Conservation (phyloP, 2,888 invertebrate genomes). For the Drosophila silvestris region DNA sequence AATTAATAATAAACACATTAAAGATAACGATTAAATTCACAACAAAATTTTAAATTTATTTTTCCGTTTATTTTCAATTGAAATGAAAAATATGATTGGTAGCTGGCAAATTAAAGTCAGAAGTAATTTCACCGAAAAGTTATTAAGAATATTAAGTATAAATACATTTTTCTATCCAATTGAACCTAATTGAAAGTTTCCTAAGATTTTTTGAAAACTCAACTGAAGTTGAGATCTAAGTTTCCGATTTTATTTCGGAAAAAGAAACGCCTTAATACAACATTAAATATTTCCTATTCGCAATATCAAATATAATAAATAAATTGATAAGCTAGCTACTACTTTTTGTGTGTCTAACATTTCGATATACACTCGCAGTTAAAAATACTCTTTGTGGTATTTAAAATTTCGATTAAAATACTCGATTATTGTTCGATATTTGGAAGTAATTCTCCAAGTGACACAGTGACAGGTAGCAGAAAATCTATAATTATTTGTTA, state of each 20-base stretch:
- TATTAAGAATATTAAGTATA: not conserved
- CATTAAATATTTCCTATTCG: not conserved
- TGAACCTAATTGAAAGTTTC: not conserved
- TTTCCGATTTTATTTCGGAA: not conserved
- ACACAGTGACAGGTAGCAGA: conserved; percentile 60
- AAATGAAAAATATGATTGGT: not conserved
- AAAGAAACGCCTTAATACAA: not conserved
- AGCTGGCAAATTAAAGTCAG: not conserved
- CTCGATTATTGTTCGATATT: conserved; percentile 19
- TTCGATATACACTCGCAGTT: not conserved
- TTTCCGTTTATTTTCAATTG: not conserved
- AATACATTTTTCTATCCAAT: not conserved
- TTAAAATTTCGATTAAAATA: conserved; percentile 14
- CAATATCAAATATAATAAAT: not conserved
- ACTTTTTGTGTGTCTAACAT: not conserved
- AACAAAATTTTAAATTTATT: not conserved
- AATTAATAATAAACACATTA: not conserved
- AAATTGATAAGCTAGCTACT: not conserved
- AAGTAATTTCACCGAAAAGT: not conserved
- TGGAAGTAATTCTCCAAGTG: conserved; percentile 32
- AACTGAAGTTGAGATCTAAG: not conserved
- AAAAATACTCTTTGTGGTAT: conserved; percentile 12
- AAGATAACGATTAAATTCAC: not conserved
- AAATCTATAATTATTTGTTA: conserved; percentile 29
- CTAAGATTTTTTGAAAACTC: not conserved